phyloP scores from a whole-genome alignment of 2,888 invertebrate genomes.

The Criorhina ranunculi region DNA sequence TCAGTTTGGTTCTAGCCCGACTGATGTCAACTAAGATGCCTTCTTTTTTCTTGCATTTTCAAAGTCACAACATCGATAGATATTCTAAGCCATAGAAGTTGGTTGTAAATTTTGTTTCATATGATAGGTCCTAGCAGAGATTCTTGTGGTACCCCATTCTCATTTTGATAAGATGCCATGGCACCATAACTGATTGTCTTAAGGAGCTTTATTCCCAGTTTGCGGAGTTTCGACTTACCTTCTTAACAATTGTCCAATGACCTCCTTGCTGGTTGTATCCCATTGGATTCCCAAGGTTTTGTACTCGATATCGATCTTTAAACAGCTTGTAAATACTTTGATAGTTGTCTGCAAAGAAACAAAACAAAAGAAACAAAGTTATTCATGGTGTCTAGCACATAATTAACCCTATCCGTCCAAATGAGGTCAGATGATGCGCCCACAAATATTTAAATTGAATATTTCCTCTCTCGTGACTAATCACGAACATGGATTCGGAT shows the following conservation, averaged over 20 bases:
- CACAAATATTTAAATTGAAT: constrained; percentile 37
- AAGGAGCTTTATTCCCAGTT: too few relatives aligned
- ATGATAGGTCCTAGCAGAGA: too few relatives aligned
- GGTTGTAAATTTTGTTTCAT: too few relatives aligned
- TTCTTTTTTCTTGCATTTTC: too few relatives aligned
- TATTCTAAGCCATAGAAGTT: too few relatives aligned
- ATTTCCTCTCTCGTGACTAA: constrained; percentile 26
- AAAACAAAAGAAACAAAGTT: constrained; percentile 68
- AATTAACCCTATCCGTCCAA: constrained; percentile 36
- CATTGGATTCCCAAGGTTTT: constrained; percentile 96
- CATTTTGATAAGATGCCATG: too few relatives aligned
- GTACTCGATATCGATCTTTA: constrained; percentile 97
- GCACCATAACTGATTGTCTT: too few relatives aligned
- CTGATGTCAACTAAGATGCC: too few relatives aligned
- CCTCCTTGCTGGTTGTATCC: constrained; percentile 94
- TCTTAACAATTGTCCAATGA: constrained; percentile 92
- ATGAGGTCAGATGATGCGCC: neutral
- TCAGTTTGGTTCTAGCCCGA: too few relatives aligned
- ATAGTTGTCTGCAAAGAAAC: constrained; percentile 91
- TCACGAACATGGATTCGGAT: neutral
- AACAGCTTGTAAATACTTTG: constrained; percentile 94
- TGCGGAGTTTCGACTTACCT: too few relatives aligned
- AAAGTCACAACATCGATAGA: too few relatives aligned
- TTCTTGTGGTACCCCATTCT: too few relatives aligned
- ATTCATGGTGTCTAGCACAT: neutral